Evolutionary conservation across 2,113 vertebrate genomes (phyloP).

Genomic region (Nerophis ophidion): DNA sequence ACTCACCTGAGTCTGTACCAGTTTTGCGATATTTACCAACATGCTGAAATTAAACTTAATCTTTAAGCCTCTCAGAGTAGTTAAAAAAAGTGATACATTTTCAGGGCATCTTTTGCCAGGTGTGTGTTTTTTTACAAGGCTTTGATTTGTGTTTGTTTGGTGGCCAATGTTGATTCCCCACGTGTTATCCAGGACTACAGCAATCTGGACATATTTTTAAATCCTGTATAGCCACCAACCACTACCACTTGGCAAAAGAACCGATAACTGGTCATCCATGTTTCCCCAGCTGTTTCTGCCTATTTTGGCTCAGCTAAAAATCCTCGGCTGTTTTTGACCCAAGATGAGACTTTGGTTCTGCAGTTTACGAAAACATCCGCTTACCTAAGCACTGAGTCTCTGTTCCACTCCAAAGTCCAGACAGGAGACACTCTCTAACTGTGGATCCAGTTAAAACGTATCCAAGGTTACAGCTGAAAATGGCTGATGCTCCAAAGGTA

Average conservation of each 20-base stretch:
- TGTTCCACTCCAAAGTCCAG: conserved; percentile 90
- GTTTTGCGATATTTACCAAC: too few relatives aligned
- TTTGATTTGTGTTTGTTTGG: neutral
- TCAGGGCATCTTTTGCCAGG: neutral
- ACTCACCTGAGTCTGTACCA: too few relatives aligned
- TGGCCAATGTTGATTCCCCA: neutral
- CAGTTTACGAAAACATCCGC: conserved; percentile 42
- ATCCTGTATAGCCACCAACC: neutral
- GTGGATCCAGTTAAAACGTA: conserved; percentile 87
- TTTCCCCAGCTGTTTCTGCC: conserved; percentile 2
- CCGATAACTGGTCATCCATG: neutral
- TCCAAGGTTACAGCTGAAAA: conserved; percentile 89
- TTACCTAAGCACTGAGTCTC: conserved; percentile 91
- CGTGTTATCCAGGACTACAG: neutral
- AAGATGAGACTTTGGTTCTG: conserved; percentile 1
- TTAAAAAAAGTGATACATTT: neutral
- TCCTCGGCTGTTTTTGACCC: neutral
- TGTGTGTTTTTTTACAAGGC: neutral
- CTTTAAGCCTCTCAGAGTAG: too few relatives aligned
- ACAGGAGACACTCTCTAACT: conserved; percentile 89
- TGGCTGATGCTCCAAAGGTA: conserved; percentile 89
- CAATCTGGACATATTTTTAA: neutral
- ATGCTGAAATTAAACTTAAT: too few relatives aligned
- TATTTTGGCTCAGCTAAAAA: neutral
- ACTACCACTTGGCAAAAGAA: neutral